These are phyloP conservation scores for Parelbella ahira DNA, from an alignment of 2,888 invertebrate species.

Conservation along the genomic window DNA sequence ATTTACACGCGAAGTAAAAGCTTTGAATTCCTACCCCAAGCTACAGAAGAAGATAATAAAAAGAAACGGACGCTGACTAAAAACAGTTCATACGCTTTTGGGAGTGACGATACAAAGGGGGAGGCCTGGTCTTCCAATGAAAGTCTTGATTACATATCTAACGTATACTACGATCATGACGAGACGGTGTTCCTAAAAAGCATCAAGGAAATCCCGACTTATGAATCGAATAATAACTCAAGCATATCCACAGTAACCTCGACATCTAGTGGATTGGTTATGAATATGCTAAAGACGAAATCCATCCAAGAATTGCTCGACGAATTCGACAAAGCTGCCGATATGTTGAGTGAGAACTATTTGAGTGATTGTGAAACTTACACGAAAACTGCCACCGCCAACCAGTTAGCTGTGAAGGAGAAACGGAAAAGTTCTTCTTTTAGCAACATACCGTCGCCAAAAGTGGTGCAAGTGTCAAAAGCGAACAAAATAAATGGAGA, in stretches of 20 bases:
- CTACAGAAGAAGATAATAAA: conserved; percentile 50
- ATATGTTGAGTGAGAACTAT: conserved; percentile 67
- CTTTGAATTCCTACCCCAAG: conserved; percentile 68
- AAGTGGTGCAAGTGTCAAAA: conserved; percentile 62
- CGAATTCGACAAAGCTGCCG: conserved; percentile 66
- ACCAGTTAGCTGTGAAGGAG: conserved; percentile 40
- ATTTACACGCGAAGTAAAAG: conserved; percentile 68
- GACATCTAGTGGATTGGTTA: conserved; percentile 53
- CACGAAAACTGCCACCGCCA: conserved; percentile 46
- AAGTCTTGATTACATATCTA: conserved; percentile 60
- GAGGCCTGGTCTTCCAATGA: conserved; percentile 63
- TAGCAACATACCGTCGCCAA: conserved; percentile 59
- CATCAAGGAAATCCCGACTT: conserved; percentile 50
- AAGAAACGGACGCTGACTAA: conserved; percentile 36
- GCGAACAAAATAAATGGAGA: conserved; percentile 61
- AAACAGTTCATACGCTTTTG: conserved; percentile 55
- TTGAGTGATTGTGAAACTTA: conserved; percentile 70
- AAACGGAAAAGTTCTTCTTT: conserved; percentile 66
- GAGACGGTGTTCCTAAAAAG: conserved; percentile 60
- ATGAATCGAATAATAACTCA: conserved; percentile 51
- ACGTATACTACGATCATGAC: conserved; percentile 60
- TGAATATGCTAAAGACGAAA: conserved; percentile 54
- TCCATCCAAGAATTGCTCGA: conserved; percentile 62
- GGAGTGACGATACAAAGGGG: conserved; percentile 57
- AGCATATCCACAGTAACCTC: conserved; percentile 58